A percentile compares a stretch with the other conserved stretches of the same genome.
Conservation (phyloP, 2,113 vertebrate genomes). For the Callospermophilus lateralis region DNA sequence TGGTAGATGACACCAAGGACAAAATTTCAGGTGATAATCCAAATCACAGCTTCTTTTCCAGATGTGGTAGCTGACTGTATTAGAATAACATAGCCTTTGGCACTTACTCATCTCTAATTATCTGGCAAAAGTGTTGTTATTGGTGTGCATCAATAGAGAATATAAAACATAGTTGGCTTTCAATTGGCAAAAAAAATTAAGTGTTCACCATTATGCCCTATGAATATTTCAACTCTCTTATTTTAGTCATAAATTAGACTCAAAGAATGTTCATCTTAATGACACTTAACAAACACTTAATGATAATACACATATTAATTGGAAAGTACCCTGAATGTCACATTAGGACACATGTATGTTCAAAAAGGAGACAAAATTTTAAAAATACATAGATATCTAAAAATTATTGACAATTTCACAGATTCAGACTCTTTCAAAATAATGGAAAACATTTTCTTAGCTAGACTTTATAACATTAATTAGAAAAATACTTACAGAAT, state of each 20-base stretch:
- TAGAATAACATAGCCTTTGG: background rate
- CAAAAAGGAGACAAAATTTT: background rate
- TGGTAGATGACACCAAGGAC: background rate
- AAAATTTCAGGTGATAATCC: background rate
- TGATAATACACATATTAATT: background rate
- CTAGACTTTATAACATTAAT: background rate
- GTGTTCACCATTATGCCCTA: background rate
- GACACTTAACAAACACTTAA: background rate
- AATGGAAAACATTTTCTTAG: background rate
- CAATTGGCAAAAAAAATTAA: background rate
- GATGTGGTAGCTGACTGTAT: background rate
- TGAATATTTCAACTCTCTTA: background rate
- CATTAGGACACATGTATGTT: background rate
- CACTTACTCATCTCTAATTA: background rate
- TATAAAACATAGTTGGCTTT: background rate
- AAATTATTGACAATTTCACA: background rate
- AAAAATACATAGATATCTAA: background rate
- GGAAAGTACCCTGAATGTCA: background rate
- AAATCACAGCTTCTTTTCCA: background rate
- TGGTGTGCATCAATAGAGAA: background rate
- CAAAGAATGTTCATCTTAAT: background rate
- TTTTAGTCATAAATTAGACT: background rate
- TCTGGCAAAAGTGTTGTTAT: background rate
- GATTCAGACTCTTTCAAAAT: background rate
- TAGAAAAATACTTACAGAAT: background rate